Conservation (phyloP, 23 tunicate genomes). For the Ascidia mentula region DNA sequence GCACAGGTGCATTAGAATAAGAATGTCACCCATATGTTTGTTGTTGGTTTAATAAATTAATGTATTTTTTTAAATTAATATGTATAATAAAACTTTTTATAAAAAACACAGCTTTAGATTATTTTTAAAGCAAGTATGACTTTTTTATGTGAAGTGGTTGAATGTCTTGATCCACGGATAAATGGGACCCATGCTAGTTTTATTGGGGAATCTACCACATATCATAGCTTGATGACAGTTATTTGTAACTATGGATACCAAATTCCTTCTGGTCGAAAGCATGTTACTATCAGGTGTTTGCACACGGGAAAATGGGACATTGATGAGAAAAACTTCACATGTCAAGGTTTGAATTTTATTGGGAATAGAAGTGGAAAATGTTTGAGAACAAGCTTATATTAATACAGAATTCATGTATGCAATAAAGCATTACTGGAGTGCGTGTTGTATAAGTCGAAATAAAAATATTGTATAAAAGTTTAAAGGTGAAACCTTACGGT, state of each 20-base stretch:
- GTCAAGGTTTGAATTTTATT: too few relatives aligned
- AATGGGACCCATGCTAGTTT: constrained; percentile 27
- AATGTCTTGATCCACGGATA: constrained; percentile 42
- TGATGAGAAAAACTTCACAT: constrained; percentile 25
- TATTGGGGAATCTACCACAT: constrained; percentile 29
- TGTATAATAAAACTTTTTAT: too few relatives aligned
- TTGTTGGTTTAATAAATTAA: not conserved
- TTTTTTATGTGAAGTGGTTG: constrained; percentile 22
- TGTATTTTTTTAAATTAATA: not conserved
- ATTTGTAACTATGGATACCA: constrained; percentile 50
- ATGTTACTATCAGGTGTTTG: constrained; percentile 36
- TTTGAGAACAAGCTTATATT: too few relatives aligned
- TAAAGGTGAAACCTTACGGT: too few relatives aligned
- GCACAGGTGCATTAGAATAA: not conserved
- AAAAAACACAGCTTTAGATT: too few relatives aligned
- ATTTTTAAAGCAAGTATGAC: too few relatives aligned
- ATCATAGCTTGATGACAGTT: constrained; percentile 35
- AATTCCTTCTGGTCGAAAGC: constrained; percentile 35
- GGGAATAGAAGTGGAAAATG: too few relatives aligned
- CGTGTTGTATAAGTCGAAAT: too few relatives aligned
- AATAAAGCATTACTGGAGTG: too few relatives aligned
- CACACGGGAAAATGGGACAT: constrained; percentile 51
- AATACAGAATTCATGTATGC: too few relatives aligned
- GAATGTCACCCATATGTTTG: not conserved
- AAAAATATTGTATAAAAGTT: too few relatives aligned